Conservation (phyloP, 2,113 vertebrate species). For the Ceuthmochares aereus region DNA sequence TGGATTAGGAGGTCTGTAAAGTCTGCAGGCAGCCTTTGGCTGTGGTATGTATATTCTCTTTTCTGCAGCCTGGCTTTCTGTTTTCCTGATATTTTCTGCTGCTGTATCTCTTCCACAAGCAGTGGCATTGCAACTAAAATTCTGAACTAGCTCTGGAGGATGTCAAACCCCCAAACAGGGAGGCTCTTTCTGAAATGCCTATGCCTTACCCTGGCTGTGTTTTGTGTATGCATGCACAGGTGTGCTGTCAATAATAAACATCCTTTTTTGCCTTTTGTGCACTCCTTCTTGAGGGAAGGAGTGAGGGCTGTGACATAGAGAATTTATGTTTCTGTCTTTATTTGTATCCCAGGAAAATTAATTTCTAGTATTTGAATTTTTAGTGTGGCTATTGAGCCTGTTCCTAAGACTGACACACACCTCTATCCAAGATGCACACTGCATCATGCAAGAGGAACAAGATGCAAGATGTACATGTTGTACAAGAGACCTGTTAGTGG, state of each 20-base stretch:
- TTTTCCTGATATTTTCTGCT: background rate
- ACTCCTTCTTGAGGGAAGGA: rapidly evolving
- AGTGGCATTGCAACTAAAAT: background rate
- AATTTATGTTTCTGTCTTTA: background rate
- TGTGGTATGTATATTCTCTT: background rate
- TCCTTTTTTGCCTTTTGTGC: background rate
- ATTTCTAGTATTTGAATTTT: background rate
- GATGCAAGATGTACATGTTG: background rate
- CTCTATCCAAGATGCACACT: background rate
- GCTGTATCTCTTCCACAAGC: background rate
- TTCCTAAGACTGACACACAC: background rate
- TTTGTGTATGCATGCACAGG: rapidly evolving
- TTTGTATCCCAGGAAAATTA: background rate
- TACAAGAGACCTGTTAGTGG: background rate
- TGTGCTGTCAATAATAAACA: background rate
- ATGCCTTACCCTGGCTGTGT: background rate
- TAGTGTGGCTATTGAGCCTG: background rate
- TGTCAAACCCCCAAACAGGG: background rate
- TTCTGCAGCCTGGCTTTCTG: background rate
- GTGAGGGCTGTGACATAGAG: background rate
- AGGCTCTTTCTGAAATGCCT: background rate
- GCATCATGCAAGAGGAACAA: background rate
- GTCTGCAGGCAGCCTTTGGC: background rate
- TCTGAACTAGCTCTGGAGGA: background rate
- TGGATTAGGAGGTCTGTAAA: background rate